Conservation (phyloP, 2,113 vertebrate genomes). For the Papio anubis region DNA sequence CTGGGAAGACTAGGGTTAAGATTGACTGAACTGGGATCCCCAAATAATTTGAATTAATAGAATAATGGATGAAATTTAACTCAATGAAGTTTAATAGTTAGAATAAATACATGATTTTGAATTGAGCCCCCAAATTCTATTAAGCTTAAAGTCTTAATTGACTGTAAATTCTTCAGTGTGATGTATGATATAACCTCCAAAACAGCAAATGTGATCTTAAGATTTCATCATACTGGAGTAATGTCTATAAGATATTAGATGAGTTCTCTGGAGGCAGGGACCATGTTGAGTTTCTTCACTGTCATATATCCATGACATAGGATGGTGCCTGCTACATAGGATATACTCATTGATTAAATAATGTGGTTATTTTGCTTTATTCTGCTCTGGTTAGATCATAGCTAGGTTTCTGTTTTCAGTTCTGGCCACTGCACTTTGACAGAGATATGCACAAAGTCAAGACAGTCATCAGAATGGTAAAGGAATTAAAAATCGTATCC, state of each 20-base stretch:
- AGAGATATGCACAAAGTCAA: neutral
- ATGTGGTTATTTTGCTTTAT: neutral
- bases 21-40: neutral
- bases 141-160: neutral
- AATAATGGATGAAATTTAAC: neutral
- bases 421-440: neutral
- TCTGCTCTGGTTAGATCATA: neutral
- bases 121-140: neutral
- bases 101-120: neutral
- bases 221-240: neutral
- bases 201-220: neutral
- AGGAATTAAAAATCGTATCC: neutral
- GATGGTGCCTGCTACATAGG: neutral
- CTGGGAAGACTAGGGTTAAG: neutral
- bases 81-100: neutral
- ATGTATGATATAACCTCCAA: neutral
- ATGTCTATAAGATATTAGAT: neutral
- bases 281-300: neutral
- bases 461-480: neutral
- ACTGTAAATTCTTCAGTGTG: neutral
- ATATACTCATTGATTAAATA: neutral
- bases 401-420: neutral
- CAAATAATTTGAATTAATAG: conserved; percentile 10
- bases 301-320: neutral
- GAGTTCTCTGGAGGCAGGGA: neutral